Conservation (phyloP, 2,888 invertebrate species). For the Amphimallon solstitiale region DNA sequence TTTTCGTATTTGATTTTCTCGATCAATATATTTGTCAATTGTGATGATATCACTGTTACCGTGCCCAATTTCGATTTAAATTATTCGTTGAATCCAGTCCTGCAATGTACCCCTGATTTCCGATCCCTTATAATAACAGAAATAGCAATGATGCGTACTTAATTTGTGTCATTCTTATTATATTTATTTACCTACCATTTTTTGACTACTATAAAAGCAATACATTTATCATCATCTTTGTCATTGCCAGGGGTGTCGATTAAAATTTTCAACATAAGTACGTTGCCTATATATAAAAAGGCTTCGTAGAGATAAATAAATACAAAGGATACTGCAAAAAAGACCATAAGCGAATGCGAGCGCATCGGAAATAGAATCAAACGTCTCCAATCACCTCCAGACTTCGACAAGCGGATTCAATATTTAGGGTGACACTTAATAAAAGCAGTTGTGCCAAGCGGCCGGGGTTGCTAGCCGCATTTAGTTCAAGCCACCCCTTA, state of each 20-base stretch:
- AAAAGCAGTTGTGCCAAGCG: constrained; percentile 15
- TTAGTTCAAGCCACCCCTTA: constrained; percentile 30
- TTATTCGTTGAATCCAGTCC: no score
- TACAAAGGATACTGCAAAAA: not conserved
- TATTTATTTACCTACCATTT: no score
- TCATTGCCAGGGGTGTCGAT: not conserved
- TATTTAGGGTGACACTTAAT: constrained; percentile 27
- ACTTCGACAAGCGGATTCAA: constrained; percentile 21
- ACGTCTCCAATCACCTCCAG: constrained; percentile 9
- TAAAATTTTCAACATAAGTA: constrained; percentile 6
- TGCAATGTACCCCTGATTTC: no score
- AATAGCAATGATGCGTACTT: no score
- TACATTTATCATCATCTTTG: constrained; percentile 37
- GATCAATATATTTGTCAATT: no score
- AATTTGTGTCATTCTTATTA: no score
- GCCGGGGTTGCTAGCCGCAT: constrained; percentile 8
- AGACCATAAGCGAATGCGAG: constrained; percentile 5
- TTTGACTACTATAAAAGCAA: no score
- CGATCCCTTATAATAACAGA: no score
- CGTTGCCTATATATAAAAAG: not conserved
- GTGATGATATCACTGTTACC: no score
- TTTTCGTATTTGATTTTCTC: no score
- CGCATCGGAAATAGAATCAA: constrained; percentile 21
- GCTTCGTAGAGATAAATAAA: not conserved
- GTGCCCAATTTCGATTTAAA: no score